Percentiles rank a stretch among this genome's conserved stretches.
Evolutionary conservation across 2,113 vertebrate species (phyloP).

Genomic region (Periophthalmus modestus): DNA sequence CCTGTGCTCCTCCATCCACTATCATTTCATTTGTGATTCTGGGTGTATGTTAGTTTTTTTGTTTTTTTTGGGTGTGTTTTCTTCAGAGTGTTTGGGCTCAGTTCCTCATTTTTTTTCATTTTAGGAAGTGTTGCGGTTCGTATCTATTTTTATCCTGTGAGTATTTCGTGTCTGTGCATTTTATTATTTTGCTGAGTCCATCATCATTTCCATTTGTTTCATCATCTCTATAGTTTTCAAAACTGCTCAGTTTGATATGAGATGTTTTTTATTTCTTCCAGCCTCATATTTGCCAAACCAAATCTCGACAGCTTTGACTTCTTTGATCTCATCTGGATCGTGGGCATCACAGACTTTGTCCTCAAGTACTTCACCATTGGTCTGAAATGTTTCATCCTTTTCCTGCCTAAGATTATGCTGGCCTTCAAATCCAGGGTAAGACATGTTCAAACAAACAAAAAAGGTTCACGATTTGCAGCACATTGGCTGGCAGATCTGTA

Average conservation of each 20-base stretch:
- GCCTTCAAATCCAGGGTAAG: constrained; percentile 96
- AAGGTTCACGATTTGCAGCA: not conserved
- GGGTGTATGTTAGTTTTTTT: constrained; percentile 13
- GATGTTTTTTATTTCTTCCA: constrained; percentile 51
- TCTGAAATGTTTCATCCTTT: constrained; percentile 90
- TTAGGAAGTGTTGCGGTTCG: constrained; percentile 74
- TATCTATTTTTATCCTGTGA: constrained; percentile 80
- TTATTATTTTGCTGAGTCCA: constrained; percentile 18
- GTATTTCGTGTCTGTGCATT: constrained; percentile 73
- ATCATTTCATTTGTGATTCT: constrained; percentile 20
- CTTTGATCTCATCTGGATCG: constrained; percentile 94
- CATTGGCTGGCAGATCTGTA: too few species aligned
- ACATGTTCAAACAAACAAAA: not conserved
- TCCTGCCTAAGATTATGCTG: constrained; percentile 90
- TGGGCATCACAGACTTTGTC: constrained; percentile 94
- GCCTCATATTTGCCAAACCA: constrained; percentile 92
- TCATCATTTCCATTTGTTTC: constrained; percentile 8
- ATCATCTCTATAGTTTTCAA: not conserved
- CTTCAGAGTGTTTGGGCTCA: not conserved
- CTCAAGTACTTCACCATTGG: constrained; percentile 93
- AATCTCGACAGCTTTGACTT: constrained; percentile 91
- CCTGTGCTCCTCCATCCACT: constrained; percentile 17
- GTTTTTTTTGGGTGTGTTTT: constrained; percentile 33
- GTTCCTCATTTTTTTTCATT: constrained; percentile 48
- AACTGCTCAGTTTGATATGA: not conserved